Evolutionary conservation across 1,140 invertebrate genomes (phyloP).

Genomic region (Cydia amplana): DNA sequence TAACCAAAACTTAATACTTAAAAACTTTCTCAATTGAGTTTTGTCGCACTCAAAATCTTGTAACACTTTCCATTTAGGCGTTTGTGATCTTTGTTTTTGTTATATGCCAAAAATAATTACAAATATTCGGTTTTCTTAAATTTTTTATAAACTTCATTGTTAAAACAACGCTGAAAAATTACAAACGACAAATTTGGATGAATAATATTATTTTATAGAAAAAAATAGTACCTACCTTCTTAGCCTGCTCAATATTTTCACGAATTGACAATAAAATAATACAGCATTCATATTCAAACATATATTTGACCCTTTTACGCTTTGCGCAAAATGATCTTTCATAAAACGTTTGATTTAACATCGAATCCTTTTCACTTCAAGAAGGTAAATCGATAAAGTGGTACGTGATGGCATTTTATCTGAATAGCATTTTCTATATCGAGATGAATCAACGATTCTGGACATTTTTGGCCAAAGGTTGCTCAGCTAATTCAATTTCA

Average conservation of each 20-base stretch:
- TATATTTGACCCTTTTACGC: background rate
- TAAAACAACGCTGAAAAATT: too few relatives aligned
- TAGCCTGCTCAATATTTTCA: background rate
- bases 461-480: constrained; percentile 1
- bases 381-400: background rate
- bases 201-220: too few relatives aligned
- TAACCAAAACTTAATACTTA: too few relatives aligned
- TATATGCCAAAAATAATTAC: too few relatives aligned
- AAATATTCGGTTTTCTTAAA: too few relatives aligned
- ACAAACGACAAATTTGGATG: too few relatives aligned
- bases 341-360: constrained; percentile 5
- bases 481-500: constrained; percentile 13
- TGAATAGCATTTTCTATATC: background rate
- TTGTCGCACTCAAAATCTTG: too few relatives aligned
- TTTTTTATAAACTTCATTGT: too few relatives aligned
- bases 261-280: background rate
- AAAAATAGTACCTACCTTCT: too few relatives aligned
- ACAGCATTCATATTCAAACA: background rate
- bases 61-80: too few relatives aligned
- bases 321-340: background rate
- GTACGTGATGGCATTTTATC: background rate
- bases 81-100: too few relatives aligned
- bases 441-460: constrained; percentile 8
- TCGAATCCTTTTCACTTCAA: background rate
- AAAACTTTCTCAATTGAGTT: too few relatives aligned